Evolutionary conservation across 2,888 invertebrate genomes (phyloP), one percentile per base, ranked within the genome.

Genomic region (Drepanosiphum platanoidis): DNA sequence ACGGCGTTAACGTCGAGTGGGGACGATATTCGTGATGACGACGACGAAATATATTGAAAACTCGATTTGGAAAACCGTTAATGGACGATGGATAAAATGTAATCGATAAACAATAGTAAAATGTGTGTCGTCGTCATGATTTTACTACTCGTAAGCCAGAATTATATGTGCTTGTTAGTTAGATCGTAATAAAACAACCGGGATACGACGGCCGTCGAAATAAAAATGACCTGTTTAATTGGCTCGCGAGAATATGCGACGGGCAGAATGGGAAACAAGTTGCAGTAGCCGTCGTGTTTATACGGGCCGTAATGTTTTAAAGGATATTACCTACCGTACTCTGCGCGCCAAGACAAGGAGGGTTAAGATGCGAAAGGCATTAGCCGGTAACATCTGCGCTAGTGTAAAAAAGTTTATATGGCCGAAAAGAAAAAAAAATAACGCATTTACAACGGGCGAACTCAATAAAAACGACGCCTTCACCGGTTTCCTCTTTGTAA

Each of bases 371-470:
- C 46, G 64, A 46, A 34, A 75, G 34, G 22, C 83, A 83, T 83
- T 83, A 83, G 46, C 34, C 27, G 64, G 83, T 66, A 75, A 75
- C 83, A 83, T 75, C 83, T 83, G 83, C 36, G 27, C 39, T 61
- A 66, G 83, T 66, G 83, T 83, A 83, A 83, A 83, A 83, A 83
- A 74, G 74, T 83, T 83, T 83, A 83, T 83, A 83, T 36, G 66
- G 32, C 64, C 27, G 66, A 75, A 74, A 52, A 74, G 74, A 32
- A 83, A 75, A 74, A 52, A 74, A 83, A 32, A 83, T 42, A 46
- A 66, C 61, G 36, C 74, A 75, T 83, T 75, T 83, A 83, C 74
- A 83, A 46, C 66, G 34, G 34, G 74, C 22, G 64, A 83, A 74
- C 74, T 83, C 66, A 75, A 83, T 83, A 83, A 83, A 81, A 83